phyloP scores from a whole-genome alignment of 2,113 vertebrate genomes.

The Uropsilus gracilis region DNA sequence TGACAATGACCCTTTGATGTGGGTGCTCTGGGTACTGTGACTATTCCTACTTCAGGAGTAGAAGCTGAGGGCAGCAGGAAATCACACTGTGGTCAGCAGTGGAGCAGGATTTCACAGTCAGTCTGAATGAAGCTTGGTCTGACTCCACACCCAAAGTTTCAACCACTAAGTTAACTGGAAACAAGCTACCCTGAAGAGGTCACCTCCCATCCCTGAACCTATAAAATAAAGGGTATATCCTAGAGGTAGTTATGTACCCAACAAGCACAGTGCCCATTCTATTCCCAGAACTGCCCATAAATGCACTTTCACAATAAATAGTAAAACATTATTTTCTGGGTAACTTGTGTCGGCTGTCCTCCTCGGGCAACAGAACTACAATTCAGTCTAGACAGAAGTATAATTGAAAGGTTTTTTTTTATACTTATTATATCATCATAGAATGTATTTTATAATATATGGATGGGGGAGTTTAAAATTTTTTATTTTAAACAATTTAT shows the following conservation, averaged over 20 bases:
- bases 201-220: background rate
- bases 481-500: too few species aligned
- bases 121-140: background rate
- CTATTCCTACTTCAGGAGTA: background rate
- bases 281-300: background rate
- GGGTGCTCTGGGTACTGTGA: background rate
- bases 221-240: background rate
- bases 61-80: background rate
- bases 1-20: background rate
- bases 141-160: background rate
- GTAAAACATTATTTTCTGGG: background rate
- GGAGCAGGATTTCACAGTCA: background rate
- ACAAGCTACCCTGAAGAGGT: background rate
- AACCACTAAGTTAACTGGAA: background rate
- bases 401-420: too few species aligned
- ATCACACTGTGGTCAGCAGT: background rate
- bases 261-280: background rate
- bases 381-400: background rate
- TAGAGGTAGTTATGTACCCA: background rate
- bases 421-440: too few species aligned
- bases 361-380: background rate
- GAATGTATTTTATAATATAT: too few species aligned
- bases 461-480: too few species aligned
- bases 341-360: background rate
- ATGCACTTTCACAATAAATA: background rate